A percentile compares a stretch with the other conserved stretches of the same genome.
These are phyloP conservation scores for Eristalis tenax DNA, from an alignment of 2,888 invertebrate genomes.

Conservation along the genomic window DNA sequence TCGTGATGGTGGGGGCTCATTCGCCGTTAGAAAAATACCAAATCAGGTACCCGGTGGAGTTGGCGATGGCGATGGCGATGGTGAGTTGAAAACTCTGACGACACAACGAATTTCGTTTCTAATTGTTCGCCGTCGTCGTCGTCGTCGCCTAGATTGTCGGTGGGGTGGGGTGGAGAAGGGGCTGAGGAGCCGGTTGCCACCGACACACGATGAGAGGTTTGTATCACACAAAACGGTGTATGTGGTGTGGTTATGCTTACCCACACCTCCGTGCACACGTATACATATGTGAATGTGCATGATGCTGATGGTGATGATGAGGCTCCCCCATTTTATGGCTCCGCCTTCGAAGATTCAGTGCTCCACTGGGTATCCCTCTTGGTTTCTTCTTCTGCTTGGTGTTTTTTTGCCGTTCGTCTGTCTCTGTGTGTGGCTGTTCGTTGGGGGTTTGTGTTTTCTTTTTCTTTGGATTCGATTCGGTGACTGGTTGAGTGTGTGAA, in stretches of 20 bases:
- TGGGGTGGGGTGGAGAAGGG: not conserved
- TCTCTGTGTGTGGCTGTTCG: slow-evolving; percentile 1
- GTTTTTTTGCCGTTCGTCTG: slow-evolving; percentile 4
- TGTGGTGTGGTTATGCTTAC: slow-evolving; percentile 27
- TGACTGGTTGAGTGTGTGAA: slow-evolving; percentile 58
- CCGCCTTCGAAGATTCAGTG: slow-evolving; percentile 60
- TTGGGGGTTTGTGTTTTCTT: slow-evolving; percentile 24
- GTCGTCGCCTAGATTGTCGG: slow-evolving; percentile 12
- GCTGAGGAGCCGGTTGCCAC: not conserved
- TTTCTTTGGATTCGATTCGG: slow-evolving; percentile 44
- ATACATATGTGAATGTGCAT: slow-evolving; percentile 59
- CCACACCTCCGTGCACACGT: slow-evolving; percentile 30
- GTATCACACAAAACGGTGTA: slow-evolving; percentile 31
- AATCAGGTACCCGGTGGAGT: slow-evolving; percentile 39
- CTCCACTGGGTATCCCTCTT: slow-evolving; percentile 54
- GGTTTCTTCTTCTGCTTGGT: slow-evolving; percentile 11
- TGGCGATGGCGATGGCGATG: not conserved
- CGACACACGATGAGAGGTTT: slow-evolving; percentile 6
- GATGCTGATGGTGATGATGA: slow-evolving; percentile 29
- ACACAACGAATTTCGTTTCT: slow-evolving; percentile 55
- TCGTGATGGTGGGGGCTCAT: slow-evolving; percentile 26
- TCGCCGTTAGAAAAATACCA: slow-evolving; percentile 56
- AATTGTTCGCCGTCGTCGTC: slow-evolving; percentile 47
- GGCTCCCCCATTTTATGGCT: slow-evolving; percentile 71
- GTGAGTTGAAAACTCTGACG: slow-evolving; percentile 13